These are phyloP conservation scores for Puntigrus tetrazona DNA, from an alignment of 2,113 vertebrate genomes.

Conservation along the genomic window DNA sequence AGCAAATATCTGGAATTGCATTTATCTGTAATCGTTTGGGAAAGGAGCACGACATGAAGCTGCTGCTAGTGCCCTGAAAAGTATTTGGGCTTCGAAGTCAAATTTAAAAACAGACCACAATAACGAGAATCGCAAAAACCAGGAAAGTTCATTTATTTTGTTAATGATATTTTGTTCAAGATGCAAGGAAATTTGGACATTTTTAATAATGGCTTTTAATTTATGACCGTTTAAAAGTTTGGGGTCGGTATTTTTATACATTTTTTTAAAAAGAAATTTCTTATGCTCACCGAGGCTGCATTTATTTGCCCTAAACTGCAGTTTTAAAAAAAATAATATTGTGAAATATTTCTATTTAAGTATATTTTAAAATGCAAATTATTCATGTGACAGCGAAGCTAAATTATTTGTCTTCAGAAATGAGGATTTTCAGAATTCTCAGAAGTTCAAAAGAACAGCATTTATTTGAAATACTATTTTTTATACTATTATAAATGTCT, in stretches of 20 bases:
- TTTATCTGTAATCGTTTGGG: conserved; percentile 46
- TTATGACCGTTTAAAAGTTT: background rate
- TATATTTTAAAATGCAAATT: background rate
- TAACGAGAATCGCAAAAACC: background rate
- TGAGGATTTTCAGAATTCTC: background rate
- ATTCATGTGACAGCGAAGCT: background rate
- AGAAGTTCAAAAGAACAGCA: background rate
- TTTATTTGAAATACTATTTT: background rate
- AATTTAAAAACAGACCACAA: background rate
- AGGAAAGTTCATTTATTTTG: too few species aligned
- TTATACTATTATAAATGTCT: background rate
- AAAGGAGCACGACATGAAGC: background rate
- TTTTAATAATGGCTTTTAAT: background rate
- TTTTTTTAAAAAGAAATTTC: background rate
- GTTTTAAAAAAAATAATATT: background rate
- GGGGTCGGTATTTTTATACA: background rate
- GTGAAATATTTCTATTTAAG: background rate
- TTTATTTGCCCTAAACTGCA: background rate
- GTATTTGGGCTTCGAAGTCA: background rate
- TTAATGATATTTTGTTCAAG: background rate
- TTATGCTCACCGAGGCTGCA: background rate
- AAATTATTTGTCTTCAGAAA: background rate
- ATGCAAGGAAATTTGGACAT: background rate
- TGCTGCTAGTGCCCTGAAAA: background rate
- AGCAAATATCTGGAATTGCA: conserved; percentile 56